These are phyloP conservation scores for Sebastiscus albofasciatus DNA, from an alignment of 2,797 vertebrate species.

Conservation along the genomic window DNA sequence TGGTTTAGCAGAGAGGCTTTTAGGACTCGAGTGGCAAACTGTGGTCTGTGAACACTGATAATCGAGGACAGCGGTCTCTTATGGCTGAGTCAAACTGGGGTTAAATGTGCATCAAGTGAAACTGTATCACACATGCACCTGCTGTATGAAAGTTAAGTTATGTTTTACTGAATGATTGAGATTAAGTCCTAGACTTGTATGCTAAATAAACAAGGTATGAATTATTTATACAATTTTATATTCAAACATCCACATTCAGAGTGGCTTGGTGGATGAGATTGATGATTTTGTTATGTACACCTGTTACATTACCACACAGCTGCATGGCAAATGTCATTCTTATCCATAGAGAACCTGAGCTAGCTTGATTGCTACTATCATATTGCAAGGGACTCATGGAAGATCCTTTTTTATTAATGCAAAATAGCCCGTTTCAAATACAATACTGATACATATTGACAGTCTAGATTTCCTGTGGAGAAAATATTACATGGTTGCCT, in stretches of 20 bases:
- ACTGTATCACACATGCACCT: not conserved
- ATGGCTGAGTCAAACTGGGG: not conserved
- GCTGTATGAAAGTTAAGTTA: not conserved
- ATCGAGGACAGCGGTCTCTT: not conserved
- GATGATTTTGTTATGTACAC: not conserved
- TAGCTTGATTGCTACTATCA: not conserved
- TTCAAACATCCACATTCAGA: not conserved
- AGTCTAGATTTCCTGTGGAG: not conserved
- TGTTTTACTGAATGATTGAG: not conserved
- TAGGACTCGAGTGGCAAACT: not conserved
- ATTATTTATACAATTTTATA: not conserved
- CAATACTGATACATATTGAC: not conserved
- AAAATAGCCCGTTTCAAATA: not conserved
- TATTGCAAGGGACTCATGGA: not conserved
- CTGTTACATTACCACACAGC: not conserved
- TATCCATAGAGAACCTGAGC: not conserved
- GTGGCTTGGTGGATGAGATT: not conserved
- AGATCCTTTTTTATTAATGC: not conserved
- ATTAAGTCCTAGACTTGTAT: not conserved
- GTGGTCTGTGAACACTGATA: not conserved
- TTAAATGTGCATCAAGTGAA: not conserved
- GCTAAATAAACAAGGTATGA: not conserved
- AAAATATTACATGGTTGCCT: not conserved
- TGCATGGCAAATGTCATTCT: not conserved
- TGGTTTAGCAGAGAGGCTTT: not conserved